Conservation (phyloP, 2,797 vertebrate species). For the Bovichtus variegatus region DNA sequence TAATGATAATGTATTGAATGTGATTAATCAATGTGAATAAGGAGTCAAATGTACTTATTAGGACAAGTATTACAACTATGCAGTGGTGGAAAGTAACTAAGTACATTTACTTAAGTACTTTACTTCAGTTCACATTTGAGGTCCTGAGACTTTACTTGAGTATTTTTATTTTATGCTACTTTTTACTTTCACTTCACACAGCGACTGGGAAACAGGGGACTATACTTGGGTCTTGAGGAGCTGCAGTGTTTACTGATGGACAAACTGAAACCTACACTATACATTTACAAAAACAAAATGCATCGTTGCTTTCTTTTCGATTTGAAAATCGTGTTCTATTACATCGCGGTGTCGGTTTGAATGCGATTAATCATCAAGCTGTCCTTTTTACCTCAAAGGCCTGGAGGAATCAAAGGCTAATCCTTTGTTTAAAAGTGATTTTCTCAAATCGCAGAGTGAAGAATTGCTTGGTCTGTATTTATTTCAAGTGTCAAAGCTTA, state of each 20-base stretch:
- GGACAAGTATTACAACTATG: not conserved
- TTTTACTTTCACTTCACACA: too few species aligned
- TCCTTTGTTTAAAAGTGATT: constrained; percentile 1
- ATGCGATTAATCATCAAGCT: too few species aligned
- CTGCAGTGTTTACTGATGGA: too few species aligned
- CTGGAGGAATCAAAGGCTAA: constrained; percentile 4
- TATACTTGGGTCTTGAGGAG: too few species aligned
- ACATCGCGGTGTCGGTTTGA: too few species aligned
- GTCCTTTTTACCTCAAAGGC: not conserved
- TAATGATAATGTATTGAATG: not conserved
- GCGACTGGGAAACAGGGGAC: too few species aligned
- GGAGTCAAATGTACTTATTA: not conserved
- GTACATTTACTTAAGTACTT: not conserved
- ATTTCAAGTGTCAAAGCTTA: constrained; percentile 37
- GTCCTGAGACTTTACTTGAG: not conserved
- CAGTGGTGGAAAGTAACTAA: not conserved
- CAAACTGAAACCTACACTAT: too few species aligned
- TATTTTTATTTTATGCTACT: not conserved
- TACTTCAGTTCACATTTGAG: not conserved
- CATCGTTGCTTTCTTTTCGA: too few species aligned
- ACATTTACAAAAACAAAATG: too few species aligned
- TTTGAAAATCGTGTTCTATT: too few species aligned
- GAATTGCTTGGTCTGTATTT: constrained; percentile 16
- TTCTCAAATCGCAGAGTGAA: not conserved
- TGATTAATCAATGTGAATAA: not conserved